Evolutionary conservation across 2,113 vertebrate genomes (phyloP), one percentile per base, ranked within the genome.

Genomic region (Oncorhynchus keta): DNA sequence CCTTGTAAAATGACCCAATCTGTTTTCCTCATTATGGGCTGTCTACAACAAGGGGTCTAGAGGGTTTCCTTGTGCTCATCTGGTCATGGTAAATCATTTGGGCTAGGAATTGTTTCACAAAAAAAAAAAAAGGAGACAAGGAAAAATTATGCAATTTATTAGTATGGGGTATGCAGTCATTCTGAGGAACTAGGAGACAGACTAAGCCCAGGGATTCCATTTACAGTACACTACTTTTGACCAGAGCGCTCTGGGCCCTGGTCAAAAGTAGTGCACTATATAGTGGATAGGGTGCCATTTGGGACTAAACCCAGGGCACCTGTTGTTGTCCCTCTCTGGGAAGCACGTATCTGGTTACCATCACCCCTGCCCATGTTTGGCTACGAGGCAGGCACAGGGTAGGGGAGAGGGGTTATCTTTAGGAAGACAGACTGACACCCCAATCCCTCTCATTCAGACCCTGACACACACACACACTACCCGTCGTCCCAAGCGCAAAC

Each of bases 351-450:
- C 76, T 74, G 14, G 26, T 86, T 76, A 81, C 87, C 84, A 74
- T 78, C 83, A 82, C 74, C 83, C 49, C 83, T 90, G 87, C 51
- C 94, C 93, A 92, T 93, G 90, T 94, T 93, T 92, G 94, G 94
- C 79, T 83, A 89, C 65, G 80, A 82, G 82, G 84, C 74, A 79
- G 81, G 73, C 74, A 28, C 67, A 2, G 57, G 72, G 28, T 65
- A 3, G 57, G 70, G 59, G 45, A 77, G 75, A 79, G 77, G 9
- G 70, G 64, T 92, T 94, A 94, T 94, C 88, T 94, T 94, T 94
- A 94, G 93, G 83, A 18, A 14, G 49, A n/a, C 48, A 39, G 20
- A 81, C 14, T 57, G 57, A 4, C 30, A 4, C 30, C 30, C 28
- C 67, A 22, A 14, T 16, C 22, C 13, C 70, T 28, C 45, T 24